phyloP scores from a whole-genome alignment of 2,888 invertebrate species.

The Archaeoteleia sp. region DNA sequence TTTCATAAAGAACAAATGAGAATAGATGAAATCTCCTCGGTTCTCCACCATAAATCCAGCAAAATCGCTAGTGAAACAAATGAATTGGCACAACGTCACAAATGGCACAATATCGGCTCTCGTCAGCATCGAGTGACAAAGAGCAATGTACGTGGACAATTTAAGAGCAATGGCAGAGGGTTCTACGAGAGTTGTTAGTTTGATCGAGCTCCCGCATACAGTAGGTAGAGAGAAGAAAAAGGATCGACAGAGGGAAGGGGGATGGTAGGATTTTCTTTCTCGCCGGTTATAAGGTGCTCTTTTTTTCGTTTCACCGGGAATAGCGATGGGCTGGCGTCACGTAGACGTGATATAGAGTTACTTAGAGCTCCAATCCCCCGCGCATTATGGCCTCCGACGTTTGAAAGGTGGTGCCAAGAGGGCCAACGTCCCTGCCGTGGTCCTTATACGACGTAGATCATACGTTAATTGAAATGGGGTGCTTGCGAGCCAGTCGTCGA shows the following conservation, averaged over 20 bases:
- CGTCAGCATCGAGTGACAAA: slow-evolving; percentile 2
- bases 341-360: slow-evolving; percentile 75
- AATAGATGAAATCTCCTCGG: no score
- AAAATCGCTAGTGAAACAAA: neutral
- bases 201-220: slow-evolving; percentile 50
- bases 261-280: slow-evolving; percentile 20
- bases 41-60: no score
- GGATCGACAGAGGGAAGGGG: slow-evolving; percentile 1
- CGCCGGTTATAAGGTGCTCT: slow-evolving; percentile 51
- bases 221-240: slow-evolving; percentile 57
- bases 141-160: slow-evolving; percentile 13
- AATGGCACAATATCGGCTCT: neutral
- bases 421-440: slow-evolving; percentile 46
- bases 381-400: slow-evolving; percentile 66
- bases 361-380: slow-evolving; percentile 71
- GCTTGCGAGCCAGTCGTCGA: slow-evolving; percentile 70
- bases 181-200: slow-evolving; percentile 37
- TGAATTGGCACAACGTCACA: neutral
- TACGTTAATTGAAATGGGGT: slow-evolving; percentile 75
- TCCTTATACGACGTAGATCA: slow-evolving; percentile 74
- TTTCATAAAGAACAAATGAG: no score
- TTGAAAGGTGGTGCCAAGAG: slow-evolving; percentile 68
- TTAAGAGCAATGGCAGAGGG: slow-evolving; percentile 22
- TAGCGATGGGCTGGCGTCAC: slow-evolving; percentile 65
- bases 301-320: slow-evolving; percentile 59